These are phyloP conservation scores for Lasioglossum pauxillum DNA, from an alignment of 2,888 invertebrate species.

Conservation along the genomic window DNA sequence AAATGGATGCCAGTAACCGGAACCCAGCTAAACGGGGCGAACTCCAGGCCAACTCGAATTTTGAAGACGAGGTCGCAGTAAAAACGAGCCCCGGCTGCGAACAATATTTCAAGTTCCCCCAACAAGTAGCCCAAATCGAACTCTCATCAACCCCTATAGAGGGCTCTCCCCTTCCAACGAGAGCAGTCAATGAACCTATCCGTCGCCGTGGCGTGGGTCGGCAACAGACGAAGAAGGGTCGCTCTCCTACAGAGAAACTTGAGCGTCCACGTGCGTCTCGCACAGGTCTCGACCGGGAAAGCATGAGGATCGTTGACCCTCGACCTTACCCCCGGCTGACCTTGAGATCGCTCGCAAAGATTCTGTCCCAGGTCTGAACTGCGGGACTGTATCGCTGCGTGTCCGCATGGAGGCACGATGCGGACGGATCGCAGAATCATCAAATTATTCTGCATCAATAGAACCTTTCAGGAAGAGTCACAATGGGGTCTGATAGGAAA, in stretches of 20 bases:
- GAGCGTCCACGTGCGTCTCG: constrained; percentile 36
- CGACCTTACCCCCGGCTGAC: constrained; percentile 62
- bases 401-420: not conserved
- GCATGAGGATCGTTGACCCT: constrained; percentile 57
- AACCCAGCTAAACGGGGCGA: not conserved
- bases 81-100: not conserved
- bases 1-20: not conserved
- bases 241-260: constrained; percentile 1
- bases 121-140: constrained; percentile 2
- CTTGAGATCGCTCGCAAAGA: constrained; percentile 66
- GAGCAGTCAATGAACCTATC: constrained; percentile 27
- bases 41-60: not conserved
- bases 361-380: constrained; percentile 34
- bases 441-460: not conserved
- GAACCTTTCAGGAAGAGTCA: not conserved
- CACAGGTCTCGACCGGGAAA: constrained; percentile 43
- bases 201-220: constrained; percentile 12
- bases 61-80: not conserved
- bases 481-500: no score
- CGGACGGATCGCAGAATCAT: not conserved
- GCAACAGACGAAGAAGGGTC: constrained; percentile 24
- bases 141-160: not conserved
- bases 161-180: not conserved
- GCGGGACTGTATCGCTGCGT: not conserved
- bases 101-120: not conserved